Evolutionary conservation across 2,113 vertebrate genomes (phyloP), one percentile per base, ranked within the genome.

Genomic region (Malurus elegans): DNA sequence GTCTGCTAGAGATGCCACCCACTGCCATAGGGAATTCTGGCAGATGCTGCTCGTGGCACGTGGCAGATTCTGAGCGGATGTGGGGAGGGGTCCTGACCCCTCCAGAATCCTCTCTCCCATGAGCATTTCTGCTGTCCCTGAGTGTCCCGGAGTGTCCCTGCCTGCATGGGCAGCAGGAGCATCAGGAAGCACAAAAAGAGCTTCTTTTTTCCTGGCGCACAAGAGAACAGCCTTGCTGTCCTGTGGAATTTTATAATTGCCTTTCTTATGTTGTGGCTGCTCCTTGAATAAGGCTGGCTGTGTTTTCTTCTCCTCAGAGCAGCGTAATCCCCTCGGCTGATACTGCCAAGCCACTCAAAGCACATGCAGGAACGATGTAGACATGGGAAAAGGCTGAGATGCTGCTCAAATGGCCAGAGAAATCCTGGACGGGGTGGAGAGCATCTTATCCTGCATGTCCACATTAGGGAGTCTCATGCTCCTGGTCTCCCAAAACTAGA

Each of bases 201-300:
- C 12, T 74, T 34, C 25, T 42, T 60, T 62, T 58, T 14, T 1
- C n/a, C 56, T 58, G 57, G 80, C 3, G 4, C 54, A 51, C 44
- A 60, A 74, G 48, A 94, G 84, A 88, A 42, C 65, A 70, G 78
- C 51, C 57, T 29, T 70, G 60, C 67, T 76, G 71, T 34, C 83
- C 84, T 54, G 86, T 81, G 87, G 93, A 92, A 93, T 89, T 83
- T 81, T 29, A 87, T 78, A 92, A 92, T 95, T 92, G 73, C 90
- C 54, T 91, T 92, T 82, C 42, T 84, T 58, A 40, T 4, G 18
- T 58, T 66, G 84, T 81, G 90, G 56, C 80, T 95, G 80, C 25
- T 78, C 69, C 76, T 61, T 17, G 60, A 86, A 92, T 86, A 92
- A 92, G 79, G 80, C 80, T 92, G 91, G 38, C 70, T 86, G 76